phyloP scores from a whole-genome alignment of 1,140 invertebrate species.

The Heliconius himera region DNA sequence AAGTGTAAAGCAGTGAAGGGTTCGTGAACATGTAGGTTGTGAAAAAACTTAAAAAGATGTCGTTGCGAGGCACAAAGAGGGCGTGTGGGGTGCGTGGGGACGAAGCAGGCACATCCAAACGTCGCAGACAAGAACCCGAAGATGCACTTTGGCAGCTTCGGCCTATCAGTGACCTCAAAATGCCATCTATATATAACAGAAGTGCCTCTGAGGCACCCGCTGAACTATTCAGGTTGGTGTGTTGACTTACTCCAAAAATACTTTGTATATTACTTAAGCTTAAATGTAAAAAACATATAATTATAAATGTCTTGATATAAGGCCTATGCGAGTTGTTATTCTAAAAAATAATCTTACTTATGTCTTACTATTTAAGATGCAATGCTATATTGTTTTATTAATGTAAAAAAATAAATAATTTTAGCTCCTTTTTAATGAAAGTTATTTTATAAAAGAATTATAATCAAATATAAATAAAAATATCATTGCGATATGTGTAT shows the following conservation, averaged over 20 bases:
- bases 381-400: not conserved
- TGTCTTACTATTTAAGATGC: not conserved
- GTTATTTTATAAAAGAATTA: not conserved
- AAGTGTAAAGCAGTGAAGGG: slow-evolving; percentile 74
- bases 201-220: slow-evolving; percentile 94
- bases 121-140: slow-evolving; percentile 85
- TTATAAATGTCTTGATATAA: not conserved
- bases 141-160: slow-evolving; percentile 90
- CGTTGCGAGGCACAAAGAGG: slow-evolving; percentile 76
- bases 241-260: not conserved
- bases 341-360: not conserved
- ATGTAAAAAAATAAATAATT: not conserved
- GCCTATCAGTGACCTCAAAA: slow-evolving; percentile 92
- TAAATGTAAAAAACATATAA: not conserved
- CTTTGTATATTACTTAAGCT: not conserved
- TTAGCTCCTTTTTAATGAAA: not conserved
- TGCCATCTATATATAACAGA: slow-evolving; percentile 94
- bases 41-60: slow-evolving; percentile 67
- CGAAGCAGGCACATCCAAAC: slow-evolving; percentile 85
- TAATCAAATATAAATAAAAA: not conserved
- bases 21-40: slow-evolving; percentile 78
- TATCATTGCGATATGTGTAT: not conserved
- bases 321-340: not conserved
- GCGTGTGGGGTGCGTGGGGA: slow-evolving; percentile 82
- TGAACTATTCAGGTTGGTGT: slow-evolving; percentile 87